phyloP scores from a whole-genome alignment of 1,140 invertebrate genomes.

The Lepidurus packardi region DNA sequence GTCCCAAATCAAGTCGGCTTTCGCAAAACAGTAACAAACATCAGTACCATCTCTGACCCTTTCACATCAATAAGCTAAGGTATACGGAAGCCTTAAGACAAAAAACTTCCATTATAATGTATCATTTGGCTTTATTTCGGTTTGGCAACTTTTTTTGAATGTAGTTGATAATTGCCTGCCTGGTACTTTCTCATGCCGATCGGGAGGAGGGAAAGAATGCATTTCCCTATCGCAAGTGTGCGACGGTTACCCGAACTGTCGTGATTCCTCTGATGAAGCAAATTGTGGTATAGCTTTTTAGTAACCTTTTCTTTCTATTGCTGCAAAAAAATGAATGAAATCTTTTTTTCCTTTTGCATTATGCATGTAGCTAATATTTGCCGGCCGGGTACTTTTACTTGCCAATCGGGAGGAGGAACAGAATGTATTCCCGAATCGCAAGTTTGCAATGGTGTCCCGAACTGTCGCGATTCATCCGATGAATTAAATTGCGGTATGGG shows the following conservation, averaged over 20 bases:
- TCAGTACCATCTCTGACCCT: too few species aligned
- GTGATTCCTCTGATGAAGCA: constrained; percentile 56
- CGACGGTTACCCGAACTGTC: constrained; percentile 50
- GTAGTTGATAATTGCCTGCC: not conserved
- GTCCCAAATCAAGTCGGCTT: not conserved
- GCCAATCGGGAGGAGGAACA: constrained; percentile 8
- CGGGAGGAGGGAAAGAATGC: constrained; percentile 21
- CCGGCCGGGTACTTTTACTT: constrained; percentile 26
- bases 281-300: constrained; percentile 43
- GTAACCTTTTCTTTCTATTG: not conserved
- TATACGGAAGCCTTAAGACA: not conserved
- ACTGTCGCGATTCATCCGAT: constrained; percentile 57
- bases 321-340: not conserved
- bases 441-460: constrained; percentile 44
- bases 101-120: not conserved
- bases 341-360: not conserved
- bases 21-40: too few species aligned
- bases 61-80: too few species aligned
- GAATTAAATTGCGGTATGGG: constrained; percentile 50
- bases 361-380: constrained; percentile 9
- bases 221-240: constrained; percentile 36
- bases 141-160: constrained; percentile 11
- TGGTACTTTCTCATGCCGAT: constrained; percentile 28
- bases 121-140: constrained; percentile 6
- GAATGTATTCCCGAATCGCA: constrained; percentile 30